Conservation (phyloP, 2,888 invertebrate genomes). For the Nowickia ferox region DNA sequence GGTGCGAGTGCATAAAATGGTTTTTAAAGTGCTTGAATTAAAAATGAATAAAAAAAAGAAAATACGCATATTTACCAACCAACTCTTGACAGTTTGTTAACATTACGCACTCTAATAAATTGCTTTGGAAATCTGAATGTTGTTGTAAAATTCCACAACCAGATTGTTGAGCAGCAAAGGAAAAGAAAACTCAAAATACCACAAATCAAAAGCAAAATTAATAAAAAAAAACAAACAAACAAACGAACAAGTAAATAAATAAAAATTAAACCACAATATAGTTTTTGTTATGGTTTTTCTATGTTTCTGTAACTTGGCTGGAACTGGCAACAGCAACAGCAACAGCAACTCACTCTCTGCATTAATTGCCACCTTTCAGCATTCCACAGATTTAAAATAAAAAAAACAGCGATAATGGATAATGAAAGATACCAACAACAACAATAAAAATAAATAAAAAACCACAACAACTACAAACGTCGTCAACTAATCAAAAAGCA, state of each 20-base stretch:
- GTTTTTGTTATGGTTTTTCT: conserved; percentile 47
- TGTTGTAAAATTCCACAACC: conserved; percentile 30
- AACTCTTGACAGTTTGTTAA: conserved; percentile 66
- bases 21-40: conserved; percentile 35
- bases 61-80: conserved; percentile 26
- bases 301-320: conserved; percentile 59
- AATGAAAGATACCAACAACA: conserved; percentile 51
- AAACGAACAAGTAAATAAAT: background rate
- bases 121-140: conserved; percentile 51
- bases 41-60: conserved; percentile 23
- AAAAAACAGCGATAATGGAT: conserved; percentile 64
- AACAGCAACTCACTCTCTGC: conserved; percentile 34
- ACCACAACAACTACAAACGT: background rate
- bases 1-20: conserved; percentile 30
- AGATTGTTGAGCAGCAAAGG: background rate
- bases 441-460: conserved; percentile 20
- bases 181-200: conserved; percentile 36
- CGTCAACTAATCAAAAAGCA: conserved; percentile 62
- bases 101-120: conserved; percentile 67
- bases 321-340: conserved; percentile 41
- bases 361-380: conserved; percentile 72
- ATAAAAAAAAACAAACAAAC: background rate
- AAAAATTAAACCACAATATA: conserved; percentile 60
- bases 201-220: conserved; percentile 36
- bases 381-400: conserved; percentile 65